Evolutionary conservation across 2,113 vertebrate genomes (phyloP), one percentile per base, ranked within the genome.

Genomic region (Thymallus thymallus): DNA sequence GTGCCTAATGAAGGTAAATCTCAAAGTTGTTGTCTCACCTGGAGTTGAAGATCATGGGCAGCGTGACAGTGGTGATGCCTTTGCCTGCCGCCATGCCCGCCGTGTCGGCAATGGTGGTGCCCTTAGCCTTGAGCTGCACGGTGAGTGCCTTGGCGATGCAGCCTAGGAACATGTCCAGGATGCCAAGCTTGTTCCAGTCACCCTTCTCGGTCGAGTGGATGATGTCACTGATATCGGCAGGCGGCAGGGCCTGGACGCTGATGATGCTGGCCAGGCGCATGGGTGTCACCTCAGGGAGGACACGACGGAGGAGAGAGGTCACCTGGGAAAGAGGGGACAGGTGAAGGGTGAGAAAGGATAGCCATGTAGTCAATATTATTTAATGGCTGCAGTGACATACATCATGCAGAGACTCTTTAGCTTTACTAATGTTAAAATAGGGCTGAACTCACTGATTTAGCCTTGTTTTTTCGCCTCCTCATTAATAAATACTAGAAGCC

Each of bases 41-140:
- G 85, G 98, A 99, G 92, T 99, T 99, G 91, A 99, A 99, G 90
- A 99, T 96, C 95, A 98, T 98, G 10, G 98, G 97, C 78, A 99
- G 92, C 0, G 98, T 99, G 80, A 99, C 96, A 0, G 98, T 99
- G 32, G 97, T 99, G 78, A 99, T 96, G 22, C 98, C 98, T 92
- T 99, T 99, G 68, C 97, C 96, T 45, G 94, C 98, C 29, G 94
- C 91, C 80, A 94, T 98, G 67, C 97, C 97, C 26, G 96, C 94
- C 3, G 95, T 97, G 58, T 96, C 95, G 16, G 95, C 94, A 83
- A 98, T 97, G 61, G 95, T 96, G 78, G 95, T 96, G 85, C 98
- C 98, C 94, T 99, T 99, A 91, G 98, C 98, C 89, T 99, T 99
- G 18, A 99, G 94, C 91, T 99, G 98, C 75, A 99, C 98, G 5